Percentiles rank a stretch among this genome's conserved stretches.
phyloP scores from a whole-genome alignment of 2,113 vertebrate species.

The Anarrhichthys ocellatus region DNA sequence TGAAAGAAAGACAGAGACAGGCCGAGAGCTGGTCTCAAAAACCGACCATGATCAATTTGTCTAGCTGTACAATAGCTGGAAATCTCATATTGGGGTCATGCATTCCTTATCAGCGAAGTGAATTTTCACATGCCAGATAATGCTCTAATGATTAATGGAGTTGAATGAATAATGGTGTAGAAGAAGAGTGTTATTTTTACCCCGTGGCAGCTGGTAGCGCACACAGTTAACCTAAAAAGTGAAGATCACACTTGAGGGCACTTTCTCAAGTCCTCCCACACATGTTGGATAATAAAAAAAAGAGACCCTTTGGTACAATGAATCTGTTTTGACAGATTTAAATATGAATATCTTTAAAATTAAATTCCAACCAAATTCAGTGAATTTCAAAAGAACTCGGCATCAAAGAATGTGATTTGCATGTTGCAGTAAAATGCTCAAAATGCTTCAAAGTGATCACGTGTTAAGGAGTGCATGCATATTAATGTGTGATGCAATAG shows the following conservation, averaged over 20 bases:
- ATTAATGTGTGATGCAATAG: slow-evolving; percentile 33
- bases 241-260: slow-evolving; percentile 71
- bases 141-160: slow-evolving; percentile 81
- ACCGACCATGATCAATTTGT: slow-evolving; percentile 78
- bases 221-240: slow-evolving; percentile 75
- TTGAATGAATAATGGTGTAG: slow-evolving; percentile 75
- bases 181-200: slow-evolving; percentile 75
- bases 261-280: slow-evolving; percentile 72
- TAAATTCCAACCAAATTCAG: slow-evolving; percentile 3
- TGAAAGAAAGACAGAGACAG: not conserved
- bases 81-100: slow-evolving; percentile 82
- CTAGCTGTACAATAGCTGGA: slow-evolving; percentile 77
- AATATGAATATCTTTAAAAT: slow-evolving; percentile 25
- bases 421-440: not conserved
- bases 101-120: slow-evolving; percentile 78
- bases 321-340: slow-evolving; percentile 42
- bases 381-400: slow-evolving; percentile 31
- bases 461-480: not conserved
- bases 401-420: not conserved
- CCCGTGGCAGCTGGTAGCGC: slow-evolving; percentile 68
- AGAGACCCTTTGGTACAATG: slow-evolving; percentile 46
- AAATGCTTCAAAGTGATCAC: not conserved
- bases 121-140: slow-evolving; percentile 84
- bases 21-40: slow-evolving; percentile 56
- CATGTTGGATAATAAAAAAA: slow-evolving; percentile 64